phyloP scores from a whole-genome alignment of 2,888 invertebrate species.

The Tetranychus piercei region DNA sequence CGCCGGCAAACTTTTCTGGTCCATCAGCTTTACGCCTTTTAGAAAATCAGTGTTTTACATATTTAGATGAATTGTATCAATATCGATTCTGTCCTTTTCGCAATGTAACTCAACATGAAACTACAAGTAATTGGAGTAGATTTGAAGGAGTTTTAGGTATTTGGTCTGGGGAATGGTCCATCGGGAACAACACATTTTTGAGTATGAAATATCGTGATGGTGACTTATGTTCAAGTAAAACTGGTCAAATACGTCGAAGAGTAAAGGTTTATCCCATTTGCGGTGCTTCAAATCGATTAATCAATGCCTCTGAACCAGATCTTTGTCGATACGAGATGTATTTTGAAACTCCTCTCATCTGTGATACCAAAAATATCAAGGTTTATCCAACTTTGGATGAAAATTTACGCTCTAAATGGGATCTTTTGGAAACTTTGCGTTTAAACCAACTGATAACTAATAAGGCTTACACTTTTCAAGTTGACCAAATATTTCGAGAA shows the following conservation, averaged over 20 bases:
- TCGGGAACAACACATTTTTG: background rate
- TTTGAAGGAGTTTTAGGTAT: background rate
- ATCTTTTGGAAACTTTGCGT: background rate
- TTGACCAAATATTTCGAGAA: constrained; percentile 2
- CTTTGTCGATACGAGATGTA: background rate
- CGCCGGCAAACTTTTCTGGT: constrained; percentile 16
- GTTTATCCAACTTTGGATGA: background rate
- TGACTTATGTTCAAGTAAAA: background rate
- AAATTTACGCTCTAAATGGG: background rate
- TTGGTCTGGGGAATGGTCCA: constrained; percentile 1
- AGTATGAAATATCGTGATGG: background rate
- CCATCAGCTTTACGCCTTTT: constrained; percentile 13
- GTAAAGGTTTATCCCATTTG: background rate
- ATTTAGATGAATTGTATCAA: constrained; percentile 19
- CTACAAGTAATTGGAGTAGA: constrained; percentile 9
- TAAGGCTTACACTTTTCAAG: background rate
- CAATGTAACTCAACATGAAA: constrained; percentile 26
- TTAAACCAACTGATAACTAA: background rate
- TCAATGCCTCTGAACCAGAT: background rate
- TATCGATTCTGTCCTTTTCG: constrained; percentile 24
- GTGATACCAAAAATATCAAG: background rate
- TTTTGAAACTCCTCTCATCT: background rate
- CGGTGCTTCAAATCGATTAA: background rate
- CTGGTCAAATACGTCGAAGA: background rate
- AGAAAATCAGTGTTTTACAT: constrained; percentile 13